Percentiles rank a stretch among this genome's conserved stretches.
Evolutionary conservation across 2,888 invertebrate genomes (phyloP).

Genomic region (Notodonta ziczac): DNA sequence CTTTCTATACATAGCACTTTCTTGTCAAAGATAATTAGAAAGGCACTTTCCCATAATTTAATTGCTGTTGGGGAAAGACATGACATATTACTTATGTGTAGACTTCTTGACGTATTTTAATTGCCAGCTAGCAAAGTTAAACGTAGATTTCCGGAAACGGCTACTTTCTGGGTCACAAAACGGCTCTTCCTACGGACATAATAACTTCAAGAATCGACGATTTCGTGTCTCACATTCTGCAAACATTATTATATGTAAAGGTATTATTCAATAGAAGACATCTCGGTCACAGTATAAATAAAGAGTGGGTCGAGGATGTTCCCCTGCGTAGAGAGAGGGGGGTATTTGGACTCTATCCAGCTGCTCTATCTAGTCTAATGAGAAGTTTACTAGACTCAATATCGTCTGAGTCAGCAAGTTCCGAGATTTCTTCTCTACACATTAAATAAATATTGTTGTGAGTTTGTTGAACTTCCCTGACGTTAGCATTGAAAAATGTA

Average conservation of each 20-base stretch:
- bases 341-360: slow-evolving; percentile 50
- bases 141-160: too few relatives aligned
- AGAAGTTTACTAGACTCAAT: slow-evolving; percentile 21
- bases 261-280: slow-evolving; percentile 28
- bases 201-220: too few relatives aligned
- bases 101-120: too few relatives aligned
- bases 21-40: too few relatives aligned
- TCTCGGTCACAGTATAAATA: slow-evolving; percentile 43
- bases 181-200: too few relatives aligned
- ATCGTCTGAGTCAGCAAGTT: slow-evolving; percentile 20
- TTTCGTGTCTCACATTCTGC: background rate
- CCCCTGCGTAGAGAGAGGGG: slow-evolving; percentile 27
- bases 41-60: too few relatives aligned
- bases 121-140: too few relatives aligned
- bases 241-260: background rate
- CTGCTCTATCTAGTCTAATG: slow-evolving; percentile 19
- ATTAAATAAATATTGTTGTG: slow-evolving; percentile 11
- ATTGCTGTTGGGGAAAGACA: too few relatives aligned
- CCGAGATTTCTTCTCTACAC: slow-evolving; percentile 23
- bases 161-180: too few relatives aligned
- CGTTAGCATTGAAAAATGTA: background rate
- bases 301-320: slow-evolving; percentile 45
- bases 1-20: background rate
- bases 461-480: slow-evolving; percentile 13
- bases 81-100: too few relatives aligned